phyloP scores from a whole-genome alignment of 1,140 invertebrate species.

The Cephus cinctus region DNA sequence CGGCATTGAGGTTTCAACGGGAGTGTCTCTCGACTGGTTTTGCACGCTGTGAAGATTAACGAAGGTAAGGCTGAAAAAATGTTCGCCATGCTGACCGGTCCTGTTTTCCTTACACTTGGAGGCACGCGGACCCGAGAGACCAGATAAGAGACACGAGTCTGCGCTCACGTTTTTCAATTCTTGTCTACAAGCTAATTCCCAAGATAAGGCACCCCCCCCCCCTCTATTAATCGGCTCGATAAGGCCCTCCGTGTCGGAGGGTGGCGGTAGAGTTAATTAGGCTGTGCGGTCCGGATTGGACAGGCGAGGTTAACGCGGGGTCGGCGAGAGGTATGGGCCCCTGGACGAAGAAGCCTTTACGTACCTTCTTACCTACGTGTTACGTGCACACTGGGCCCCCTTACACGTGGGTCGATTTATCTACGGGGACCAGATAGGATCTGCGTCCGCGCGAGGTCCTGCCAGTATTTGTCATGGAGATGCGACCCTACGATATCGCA shows the following conservation, averaged over 20 bases:
- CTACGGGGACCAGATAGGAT: slow-evolving; percentile 40
- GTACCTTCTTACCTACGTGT: no score
- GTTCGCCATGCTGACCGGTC: no score
- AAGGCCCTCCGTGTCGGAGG: slow-evolving; percentile 17
- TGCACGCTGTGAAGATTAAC: no score
- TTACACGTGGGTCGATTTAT: slow-evolving; percentile 38
- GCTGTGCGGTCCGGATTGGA: background rate
- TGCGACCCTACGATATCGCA: slow-evolving; percentile 37
- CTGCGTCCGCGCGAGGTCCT: slow-evolving; percentile 14
- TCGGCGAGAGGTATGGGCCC: no score
- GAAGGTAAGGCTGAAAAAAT: no score
- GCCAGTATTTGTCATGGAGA: slow-evolving; percentile 23
- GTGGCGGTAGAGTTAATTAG: slow-evolving; percentile 15
- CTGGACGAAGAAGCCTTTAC: no score
- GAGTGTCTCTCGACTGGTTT: no score
- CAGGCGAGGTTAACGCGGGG: slow-evolving; percentile 10
- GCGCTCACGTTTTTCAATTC: slow-evolving; percentile 5
- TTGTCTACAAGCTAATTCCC: slow-evolving; percentile 23
- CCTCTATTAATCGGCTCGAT: slow-evolving; percentile 27
- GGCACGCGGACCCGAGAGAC: background rate
- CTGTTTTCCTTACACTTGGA: no score
- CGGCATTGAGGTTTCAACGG: no score
- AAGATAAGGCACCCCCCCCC: slow-evolving; percentile 17
- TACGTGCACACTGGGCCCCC: no score
- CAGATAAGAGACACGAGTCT: background rate